These are phyloP conservation scores for Pitangus sulphuratus DNA, from an alignment of 2,797 vertebrate genomes.

Conservation along the genomic window DNA sequence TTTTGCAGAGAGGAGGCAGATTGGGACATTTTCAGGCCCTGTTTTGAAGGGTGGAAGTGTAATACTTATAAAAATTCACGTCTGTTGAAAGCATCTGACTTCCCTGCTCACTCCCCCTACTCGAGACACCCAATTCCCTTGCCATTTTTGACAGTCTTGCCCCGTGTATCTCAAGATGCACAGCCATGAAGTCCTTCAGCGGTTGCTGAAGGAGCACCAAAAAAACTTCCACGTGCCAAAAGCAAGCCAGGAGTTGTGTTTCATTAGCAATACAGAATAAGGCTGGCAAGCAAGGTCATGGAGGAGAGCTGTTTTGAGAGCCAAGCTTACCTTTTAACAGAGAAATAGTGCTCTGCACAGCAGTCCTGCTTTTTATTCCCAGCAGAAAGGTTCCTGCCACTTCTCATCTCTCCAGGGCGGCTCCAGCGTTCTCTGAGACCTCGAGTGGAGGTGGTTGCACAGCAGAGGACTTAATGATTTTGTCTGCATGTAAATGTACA, in stretches of 20 bases:
- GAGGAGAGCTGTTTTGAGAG: not conserved
- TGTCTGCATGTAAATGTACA: not conserved
- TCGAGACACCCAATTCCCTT: not conserved
- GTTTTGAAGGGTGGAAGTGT: not conserved
- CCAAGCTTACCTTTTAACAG: not conserved
- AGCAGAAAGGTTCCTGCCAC: not conserved
- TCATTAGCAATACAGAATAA: not conserved
- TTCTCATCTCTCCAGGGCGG: not conserved
- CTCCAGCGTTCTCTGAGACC: not conserved
- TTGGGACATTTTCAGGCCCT: not conserved
- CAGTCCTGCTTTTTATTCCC: not conserved
- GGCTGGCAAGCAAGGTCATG: not conserved
- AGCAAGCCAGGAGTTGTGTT: not conserved
- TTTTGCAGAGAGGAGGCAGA: not conserved
- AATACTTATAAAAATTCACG: not conserved
- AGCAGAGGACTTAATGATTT: not conserved
- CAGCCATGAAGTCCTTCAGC: not conserved
- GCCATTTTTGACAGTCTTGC: not conserved
- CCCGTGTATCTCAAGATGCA: fast-evolving
- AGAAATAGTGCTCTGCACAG: not conserved
- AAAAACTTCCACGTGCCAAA: fast-evolving
- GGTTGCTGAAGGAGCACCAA: not conserved
- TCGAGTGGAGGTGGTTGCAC: not conserved
- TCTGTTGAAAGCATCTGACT: not conserved
- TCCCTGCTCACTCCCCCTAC: not conserved